phyloP scores from a whole-genome alignment of 2,113 vertebrate genomes.

The Pelvicachromis taeniatus region DNA sequence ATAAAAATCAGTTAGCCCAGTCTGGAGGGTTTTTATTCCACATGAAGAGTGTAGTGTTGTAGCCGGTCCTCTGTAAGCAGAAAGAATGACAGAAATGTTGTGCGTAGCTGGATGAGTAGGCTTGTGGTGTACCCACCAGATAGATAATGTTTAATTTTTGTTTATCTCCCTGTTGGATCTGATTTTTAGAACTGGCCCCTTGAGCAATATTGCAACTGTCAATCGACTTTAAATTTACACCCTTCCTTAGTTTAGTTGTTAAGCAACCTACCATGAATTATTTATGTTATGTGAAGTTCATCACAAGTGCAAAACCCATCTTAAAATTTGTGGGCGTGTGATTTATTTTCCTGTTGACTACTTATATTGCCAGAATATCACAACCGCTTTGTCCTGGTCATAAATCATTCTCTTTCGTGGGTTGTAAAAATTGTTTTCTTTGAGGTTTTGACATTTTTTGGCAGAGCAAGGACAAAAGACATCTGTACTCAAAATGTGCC shows the following conservation, averaged over 20 bases:
- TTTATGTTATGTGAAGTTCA: background rate
- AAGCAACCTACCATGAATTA: background rate
- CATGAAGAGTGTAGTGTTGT: background rate
- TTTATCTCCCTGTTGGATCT: background rate
- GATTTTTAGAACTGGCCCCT: background rate
- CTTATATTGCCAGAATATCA: background rate
- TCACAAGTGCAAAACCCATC: background rate
- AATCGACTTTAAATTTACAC: background rate
- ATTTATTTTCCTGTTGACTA: background rate
- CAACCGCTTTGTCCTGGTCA: background rate
- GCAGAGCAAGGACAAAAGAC: background rate
- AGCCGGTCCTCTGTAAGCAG: background rate
- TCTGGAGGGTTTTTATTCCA: background rate
- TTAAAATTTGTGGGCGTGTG: background rate
- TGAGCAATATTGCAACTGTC: background rate
- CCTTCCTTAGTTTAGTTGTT: background rate
- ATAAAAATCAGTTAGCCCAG: background rate
- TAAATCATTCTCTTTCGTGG: background rate
- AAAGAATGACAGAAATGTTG: background rate
- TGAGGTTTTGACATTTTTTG: background rate
- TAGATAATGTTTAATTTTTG: background rate
- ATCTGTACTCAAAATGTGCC: background rate
- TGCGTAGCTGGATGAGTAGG: background rate
- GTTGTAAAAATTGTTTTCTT: background rate
- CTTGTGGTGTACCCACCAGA: background rate